A percentile compares a stretch with the other conserved stretches of the same genome.
Conservation (phyloP, 2,797 vertebrate genomes). For the Manis pentadactyla region DNA sequence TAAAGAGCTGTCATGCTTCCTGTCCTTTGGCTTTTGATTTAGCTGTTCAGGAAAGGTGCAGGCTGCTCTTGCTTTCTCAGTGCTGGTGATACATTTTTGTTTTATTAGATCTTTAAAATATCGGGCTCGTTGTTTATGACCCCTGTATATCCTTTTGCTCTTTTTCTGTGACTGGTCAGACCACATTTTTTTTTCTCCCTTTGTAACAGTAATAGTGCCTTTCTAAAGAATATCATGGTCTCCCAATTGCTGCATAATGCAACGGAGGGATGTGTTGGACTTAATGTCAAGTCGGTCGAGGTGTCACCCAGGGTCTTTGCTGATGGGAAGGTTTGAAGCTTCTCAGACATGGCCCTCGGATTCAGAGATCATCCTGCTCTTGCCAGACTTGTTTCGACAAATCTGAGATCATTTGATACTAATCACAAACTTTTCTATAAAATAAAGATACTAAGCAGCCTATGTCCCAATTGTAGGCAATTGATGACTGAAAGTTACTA, state of each 20-base stretch:
- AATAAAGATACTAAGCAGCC: neutral
- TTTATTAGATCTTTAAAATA: constrained; percentile 81
- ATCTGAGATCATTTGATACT: constrained; percentile 4
- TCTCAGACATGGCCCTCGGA: neutral
- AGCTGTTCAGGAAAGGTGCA: constrained; percentile 59
- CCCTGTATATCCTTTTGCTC: constrained; percentile 79
- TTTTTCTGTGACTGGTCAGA: constrained; percentile 68
- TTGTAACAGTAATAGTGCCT: constrained; percentile 57
- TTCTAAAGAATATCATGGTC: constrained; percentile 41
- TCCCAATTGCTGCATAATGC: neutral
- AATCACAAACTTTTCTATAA: neutral
- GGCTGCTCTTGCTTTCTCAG: neutral
- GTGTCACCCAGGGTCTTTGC: neutral
- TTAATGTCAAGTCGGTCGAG: neutral
- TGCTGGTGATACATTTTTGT: constrained; percentile 68
- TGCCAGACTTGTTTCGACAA: constrained; percentile 13
- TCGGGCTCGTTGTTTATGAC: constrained; percentile 68
- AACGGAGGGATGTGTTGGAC: neutral
- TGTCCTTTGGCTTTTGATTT: constrained; percentile 77
- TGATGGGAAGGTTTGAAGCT: neutral
- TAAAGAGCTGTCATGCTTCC: constrained; percentile 62
- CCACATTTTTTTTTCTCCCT: neutral
- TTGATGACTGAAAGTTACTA: neutral
- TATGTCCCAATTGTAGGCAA: neutral
- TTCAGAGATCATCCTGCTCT: neutral